Percentiles rank a stretch among this genome's conserved stretches.
Evolutionary conservation across 2,888 invertebrate genomes (phyloP).

Genomic region (Trachelus troglodyta): DNA sequence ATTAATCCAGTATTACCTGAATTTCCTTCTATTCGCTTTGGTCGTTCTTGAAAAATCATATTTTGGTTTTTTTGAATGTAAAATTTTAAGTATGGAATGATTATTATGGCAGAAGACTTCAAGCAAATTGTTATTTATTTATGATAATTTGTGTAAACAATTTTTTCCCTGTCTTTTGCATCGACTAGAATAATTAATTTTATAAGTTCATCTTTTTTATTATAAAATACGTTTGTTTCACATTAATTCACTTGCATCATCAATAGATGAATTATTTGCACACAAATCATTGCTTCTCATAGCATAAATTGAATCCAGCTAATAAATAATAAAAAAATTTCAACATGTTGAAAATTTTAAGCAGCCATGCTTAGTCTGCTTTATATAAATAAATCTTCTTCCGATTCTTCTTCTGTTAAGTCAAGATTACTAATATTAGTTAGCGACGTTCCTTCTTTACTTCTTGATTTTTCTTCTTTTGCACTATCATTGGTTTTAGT

Average conservation of each 20-base stretch:
- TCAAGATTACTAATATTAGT: neutral
- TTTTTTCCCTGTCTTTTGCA: neutral
- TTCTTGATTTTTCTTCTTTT: neutral
- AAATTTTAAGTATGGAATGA: neutral
- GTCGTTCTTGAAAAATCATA: neutral
- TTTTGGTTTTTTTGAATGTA: neutral
- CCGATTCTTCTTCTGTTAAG: neutral
- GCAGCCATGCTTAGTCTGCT: neutral
- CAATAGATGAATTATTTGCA: neutral
- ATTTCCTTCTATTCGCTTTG: neutral
- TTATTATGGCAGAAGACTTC: neutral
- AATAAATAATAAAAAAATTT: neutral
- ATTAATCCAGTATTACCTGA: neutral
- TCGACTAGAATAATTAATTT: neutral
- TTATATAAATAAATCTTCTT: slow-evolving; percentile 4
- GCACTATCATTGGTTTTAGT: neutral
- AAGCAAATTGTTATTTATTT: neutral
- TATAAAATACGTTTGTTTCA: neutral
- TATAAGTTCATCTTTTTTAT: neutral
- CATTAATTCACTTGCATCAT: neutral
- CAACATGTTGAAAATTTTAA: neutral
- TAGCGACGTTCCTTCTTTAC: neutral
- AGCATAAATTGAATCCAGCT: neutral
- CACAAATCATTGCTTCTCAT: neutral
- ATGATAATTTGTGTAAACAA: neutral